These are phyloP conservation scores for Dermatemys mawii DNA, from an alignment of 2,113 vertebrate species.

Conservation along the genomic window DNA sequence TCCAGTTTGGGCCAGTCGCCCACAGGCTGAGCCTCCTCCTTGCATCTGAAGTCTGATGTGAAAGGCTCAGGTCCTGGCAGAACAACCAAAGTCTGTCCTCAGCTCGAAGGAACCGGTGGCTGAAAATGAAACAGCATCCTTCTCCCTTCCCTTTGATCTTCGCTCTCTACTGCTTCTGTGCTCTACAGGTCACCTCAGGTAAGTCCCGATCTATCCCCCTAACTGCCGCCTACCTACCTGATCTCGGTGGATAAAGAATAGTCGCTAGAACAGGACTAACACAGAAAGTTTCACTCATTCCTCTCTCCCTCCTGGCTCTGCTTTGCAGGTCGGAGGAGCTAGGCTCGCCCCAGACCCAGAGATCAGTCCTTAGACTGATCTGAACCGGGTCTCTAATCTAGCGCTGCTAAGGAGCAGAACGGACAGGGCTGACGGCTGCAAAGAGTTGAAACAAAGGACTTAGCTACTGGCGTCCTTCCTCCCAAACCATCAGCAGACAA, in stretches of 20 bases:
- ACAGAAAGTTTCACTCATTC: neutral
- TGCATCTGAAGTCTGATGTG: neutral
- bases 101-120: neutral
- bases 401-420: neutral
- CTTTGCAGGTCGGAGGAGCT: no score
- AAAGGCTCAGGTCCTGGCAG: neutral
- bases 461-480: no score
- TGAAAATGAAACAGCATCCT: slow-evolving; percentile 43
- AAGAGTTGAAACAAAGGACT: neutral
- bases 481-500: neutral
- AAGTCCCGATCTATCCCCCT: neutral
- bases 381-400: neutral
- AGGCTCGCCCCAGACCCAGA: no score
- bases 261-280: neutral
- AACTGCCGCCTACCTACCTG: neutral
- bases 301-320: no score
- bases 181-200: slow-evolving; percentile 63
- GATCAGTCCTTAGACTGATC: neutral
- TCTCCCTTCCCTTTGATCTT: slow-evolving; percentile 5
- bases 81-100: neutral
- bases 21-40: neutral
- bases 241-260: neutral
- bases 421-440: no score
- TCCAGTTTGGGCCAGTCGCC: neutral
- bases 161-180: slow-evolving; percentile 57